A percentile compares a stretch with the other conserved stretches of the same genome.
phyloP scores from a whole-genome alignment of 2,888 invertebrate genomes.

The Pemphredon lugubris region DNA sequence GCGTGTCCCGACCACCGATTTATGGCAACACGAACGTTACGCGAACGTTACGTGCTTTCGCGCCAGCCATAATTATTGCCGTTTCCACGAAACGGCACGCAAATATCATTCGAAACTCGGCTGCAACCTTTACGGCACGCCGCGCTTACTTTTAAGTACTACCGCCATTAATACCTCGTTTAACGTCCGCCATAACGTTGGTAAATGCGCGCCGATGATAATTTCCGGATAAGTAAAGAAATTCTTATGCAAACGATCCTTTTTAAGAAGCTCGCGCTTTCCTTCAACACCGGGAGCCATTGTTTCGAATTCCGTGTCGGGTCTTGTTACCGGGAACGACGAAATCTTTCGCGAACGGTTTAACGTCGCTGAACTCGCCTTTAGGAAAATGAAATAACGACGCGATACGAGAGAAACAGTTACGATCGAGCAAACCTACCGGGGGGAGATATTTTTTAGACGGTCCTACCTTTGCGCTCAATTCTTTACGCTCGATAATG shows the following conservation, averaged over 20 bases:
- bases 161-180: neutral
- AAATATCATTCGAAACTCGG: slow-evolving; percentile 41
- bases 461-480: too few relatives aligned
- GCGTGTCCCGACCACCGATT: slow-evolving; percentile 46
- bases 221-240: neutral
- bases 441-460: too few relatives aligned
- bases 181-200: slow-evolving; percentile 4
- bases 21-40: slow-evolving; percentile 40
- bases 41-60: slow-evolving; percentile 62
- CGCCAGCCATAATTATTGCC: slow-evolving; percentile 59
- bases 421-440: neutral
- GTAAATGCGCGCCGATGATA: neutral
- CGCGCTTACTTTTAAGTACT: slow-evolving; percentile 9
- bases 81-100: slow-evolving; percentile 49
- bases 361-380: neutral
- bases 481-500: too few relatives aligned
- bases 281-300: neutral
- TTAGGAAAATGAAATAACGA: neutral
- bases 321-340: neutral
- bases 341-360: neutral
- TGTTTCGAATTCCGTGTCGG: neutral
- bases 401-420: neutral
- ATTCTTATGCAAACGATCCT: slow-evolving; percentile 1
- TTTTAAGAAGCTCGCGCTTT: neutral
- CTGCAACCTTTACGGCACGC: neutral